phyloP scores from a whole-genome alignment of 2,113 vertebrate species.

The Maccullochella peelii region DNA sequence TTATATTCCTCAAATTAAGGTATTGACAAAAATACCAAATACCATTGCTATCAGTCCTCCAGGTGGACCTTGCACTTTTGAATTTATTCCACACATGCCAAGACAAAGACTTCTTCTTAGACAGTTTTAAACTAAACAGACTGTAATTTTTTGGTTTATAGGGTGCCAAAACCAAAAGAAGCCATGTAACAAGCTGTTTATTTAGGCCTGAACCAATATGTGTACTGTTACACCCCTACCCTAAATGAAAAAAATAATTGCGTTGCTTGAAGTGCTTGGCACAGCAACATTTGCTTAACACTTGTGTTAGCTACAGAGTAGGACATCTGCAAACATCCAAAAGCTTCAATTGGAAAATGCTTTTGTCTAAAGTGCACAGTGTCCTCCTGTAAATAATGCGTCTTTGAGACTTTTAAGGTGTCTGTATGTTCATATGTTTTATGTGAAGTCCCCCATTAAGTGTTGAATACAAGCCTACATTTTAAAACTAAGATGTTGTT shows the following conservation, averaged over 20 bases:
- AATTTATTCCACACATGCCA: neutral
- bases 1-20: neutral
- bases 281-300: neutral
- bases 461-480: neutral
- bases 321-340: no score
- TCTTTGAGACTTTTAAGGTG: neutral
- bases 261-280: neutral
- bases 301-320: neutral
- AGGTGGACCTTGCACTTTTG: neutral
- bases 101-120: neutral
- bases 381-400: neutral
- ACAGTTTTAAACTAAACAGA: neutral
- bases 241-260: neutral
- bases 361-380: no score
- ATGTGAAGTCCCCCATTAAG: neutral
- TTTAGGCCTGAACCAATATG: neutral
- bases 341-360: no score
- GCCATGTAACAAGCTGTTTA: neutral
- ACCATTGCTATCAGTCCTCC: neutral
- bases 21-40: constrained; percentile 7
- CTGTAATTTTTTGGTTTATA: neutral
- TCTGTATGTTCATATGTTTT: neutral
- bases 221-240: neutral
- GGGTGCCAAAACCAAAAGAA: neutral
- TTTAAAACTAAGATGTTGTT: neutral